Evolutionary conservation across 1,140 invertebrate genomes (phyloP).

Genomic region (Glossosoma conforme): DNA sequence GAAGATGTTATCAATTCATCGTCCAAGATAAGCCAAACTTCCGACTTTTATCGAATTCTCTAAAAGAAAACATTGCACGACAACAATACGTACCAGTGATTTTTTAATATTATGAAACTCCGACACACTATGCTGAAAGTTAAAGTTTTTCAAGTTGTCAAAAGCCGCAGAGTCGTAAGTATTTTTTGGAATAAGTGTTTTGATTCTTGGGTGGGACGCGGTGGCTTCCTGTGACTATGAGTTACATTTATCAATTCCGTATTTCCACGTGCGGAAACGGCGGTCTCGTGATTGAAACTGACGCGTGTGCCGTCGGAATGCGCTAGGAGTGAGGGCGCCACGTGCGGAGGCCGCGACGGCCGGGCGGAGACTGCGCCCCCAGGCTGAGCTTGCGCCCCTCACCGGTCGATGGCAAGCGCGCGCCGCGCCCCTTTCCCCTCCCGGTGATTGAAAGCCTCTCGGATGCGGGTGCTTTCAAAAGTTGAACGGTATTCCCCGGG

Average conservation of each 20-base stretch:
- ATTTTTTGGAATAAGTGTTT: background rate
- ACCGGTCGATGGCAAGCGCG: constrained; percentile 32
- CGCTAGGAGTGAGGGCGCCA: constrained; percentile 43
- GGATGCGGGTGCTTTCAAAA: constrained; percentile 21
- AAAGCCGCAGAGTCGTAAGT: background rate
- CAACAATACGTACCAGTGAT: too few relatives aligned
- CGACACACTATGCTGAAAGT: constrained; percentile 2
- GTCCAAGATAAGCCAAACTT: background rate
- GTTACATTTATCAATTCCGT: constrained; percentile 1
- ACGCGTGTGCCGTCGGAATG: background rate
- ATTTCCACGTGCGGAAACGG: background rate
- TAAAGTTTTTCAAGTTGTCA: constrained; percentile 4
- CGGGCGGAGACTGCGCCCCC: constrained; percentile 32
- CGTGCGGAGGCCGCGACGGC: constrained; percentile 35
- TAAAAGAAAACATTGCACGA: too few relatives aligned
- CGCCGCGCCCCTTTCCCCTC: constrained; percentile 9
- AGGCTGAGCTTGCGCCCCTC: constrained; percentile 23
- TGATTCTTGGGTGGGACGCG: background rate
- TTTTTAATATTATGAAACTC: constrained; percentile 2
- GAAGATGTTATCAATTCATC: constrained; percentile 5
- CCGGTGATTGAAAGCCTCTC: constrained; percentile 22
- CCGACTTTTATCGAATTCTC: too few relatives aligned
- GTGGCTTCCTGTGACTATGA: background rate
- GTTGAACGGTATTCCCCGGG: constrained; percentile 12
- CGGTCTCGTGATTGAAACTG: background rate